Evolutionary conservation across 1,140 invertebrate genomes (phyloP), one percentile per base, ranked within the genome.

Genomic region (Hetaerina americana): DNA sequence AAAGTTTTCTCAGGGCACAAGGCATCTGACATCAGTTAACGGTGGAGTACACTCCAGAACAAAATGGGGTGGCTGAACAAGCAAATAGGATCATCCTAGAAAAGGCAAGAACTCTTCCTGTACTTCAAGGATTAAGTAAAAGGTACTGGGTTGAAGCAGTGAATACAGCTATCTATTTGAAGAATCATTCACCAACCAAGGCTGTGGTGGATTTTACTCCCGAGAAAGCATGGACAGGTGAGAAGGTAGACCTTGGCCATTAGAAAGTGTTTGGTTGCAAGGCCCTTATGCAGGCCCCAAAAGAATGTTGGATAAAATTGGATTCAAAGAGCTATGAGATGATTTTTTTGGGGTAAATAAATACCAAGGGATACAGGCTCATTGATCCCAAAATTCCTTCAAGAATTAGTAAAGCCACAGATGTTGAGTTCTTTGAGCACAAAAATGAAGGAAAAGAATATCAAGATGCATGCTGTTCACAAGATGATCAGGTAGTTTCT

Each of bases 21-120:
- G n/a, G 80, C 0, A 79, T 82, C 27, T 69, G 76, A 26, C 78
- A 80, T 49, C 76, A 81, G 72, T 74, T 71, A 6, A 80, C 81
- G 8, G 76, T 78, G 0, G 31, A 75, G 0, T 80, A 83, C 69
- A 78, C 78, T 6, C 81, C 81, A 28, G 72, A 82, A 70, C 78
- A 79, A 74, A 84, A 84, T 77, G 80, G 79, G n/a, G 72, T 78
- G 12, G 73, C 76, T 68, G 81, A 83, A 73, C 71, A 76, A 68
- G 72, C 57, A 25, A 79, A 77, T 72, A n/a, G 77, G 1, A 76
- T 31, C n/a, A 10, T 68, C 5, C 18, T 68, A 5, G 15, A 18
- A 25, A 66, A 27, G 28, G 22, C 10, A 25, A 66, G 18, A 18
- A 18, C 24, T 6, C 66, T 66, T 69, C 57, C 66, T 71, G 66